Evolutionary conservation across 2,888 invertebrate genomes (phyloP).

Genomic region (Drosophila prostipennis): DNA sequence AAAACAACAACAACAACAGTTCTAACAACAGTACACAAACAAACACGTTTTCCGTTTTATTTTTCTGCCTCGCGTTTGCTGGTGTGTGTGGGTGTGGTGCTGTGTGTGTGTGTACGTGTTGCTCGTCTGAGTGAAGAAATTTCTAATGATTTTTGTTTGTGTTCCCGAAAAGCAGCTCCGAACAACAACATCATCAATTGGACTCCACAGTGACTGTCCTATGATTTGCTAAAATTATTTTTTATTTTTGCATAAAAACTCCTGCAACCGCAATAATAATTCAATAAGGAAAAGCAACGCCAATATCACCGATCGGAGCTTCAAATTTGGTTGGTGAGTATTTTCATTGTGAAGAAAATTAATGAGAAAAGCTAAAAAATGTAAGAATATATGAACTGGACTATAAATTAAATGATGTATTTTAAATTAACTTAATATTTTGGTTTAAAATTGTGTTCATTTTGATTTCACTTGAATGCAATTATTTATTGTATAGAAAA

Average conservation of each 20-base stretch:
- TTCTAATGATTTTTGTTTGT: conserved; percentile 42
- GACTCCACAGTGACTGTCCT: conserved; percentile 19
- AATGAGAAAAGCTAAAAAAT: too few species aligned
- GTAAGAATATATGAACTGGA: too few species aligned
- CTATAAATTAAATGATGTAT: too few species aligned
- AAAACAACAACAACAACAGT: conserved; percentile 64
- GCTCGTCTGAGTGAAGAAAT: conserved; percentile 40
- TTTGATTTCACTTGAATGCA: too few species aligned
- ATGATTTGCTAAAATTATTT: conserved; percentile 2
- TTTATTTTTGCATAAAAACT: conserved; percentile 6
- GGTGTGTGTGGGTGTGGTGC: conserved; percentile 30
- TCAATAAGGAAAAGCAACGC: background rate
- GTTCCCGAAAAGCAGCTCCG: conserved; percentile 34
- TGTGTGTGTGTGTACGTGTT: conserved; percentile 43
- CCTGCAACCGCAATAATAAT: background rate
- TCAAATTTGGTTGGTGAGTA: conserved; percentile 26
- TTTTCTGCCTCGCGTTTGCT: conserved; percentile 47
- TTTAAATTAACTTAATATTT: too few species aligned
- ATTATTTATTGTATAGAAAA: too few species aligned
- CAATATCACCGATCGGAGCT: background rate
- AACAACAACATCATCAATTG: conserved; percentile 35
- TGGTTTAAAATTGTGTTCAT: too few species aligned
- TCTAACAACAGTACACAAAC: conserved; percentile 54
- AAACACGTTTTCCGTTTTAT: conserved; percentile 46
- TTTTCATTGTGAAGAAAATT: background rate